Evolutionary conservation across 2,113 vertebrate species (phyloP).

Genomic region (Lophochroa leadbeateri): DNA sequence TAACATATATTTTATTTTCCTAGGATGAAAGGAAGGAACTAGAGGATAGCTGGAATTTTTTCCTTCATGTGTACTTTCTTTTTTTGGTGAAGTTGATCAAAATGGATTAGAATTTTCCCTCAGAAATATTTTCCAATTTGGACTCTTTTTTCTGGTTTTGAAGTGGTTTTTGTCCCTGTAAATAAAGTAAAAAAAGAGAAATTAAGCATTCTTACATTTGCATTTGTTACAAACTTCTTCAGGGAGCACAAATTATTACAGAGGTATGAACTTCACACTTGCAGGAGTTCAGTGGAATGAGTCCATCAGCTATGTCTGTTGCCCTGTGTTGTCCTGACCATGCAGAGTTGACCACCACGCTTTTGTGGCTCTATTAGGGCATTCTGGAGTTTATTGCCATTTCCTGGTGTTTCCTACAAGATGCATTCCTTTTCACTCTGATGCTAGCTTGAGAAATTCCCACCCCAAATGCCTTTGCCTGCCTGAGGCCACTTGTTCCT

Average conservation of each 20-base stretch:
- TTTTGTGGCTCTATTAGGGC: neutral
- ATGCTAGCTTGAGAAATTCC: neutral
- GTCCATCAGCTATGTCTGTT: neutral
- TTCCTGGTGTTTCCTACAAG: neutral
- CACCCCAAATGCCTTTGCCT: accelerated
- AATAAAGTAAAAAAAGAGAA: neutral
- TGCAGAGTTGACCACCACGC: neutral
- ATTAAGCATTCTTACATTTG: neutral
- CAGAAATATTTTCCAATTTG: neutral
- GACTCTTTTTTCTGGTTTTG: neutral
- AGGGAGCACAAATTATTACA: neutral
- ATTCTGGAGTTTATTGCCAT: neutral
- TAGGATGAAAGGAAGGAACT: neutral
- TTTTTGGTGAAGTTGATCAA: neutral
- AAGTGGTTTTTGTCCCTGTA: neutral
- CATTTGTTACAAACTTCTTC: neutral
- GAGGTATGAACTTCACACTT: neutral
- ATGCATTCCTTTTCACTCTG: neutral
- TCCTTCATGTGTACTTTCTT: neutral
- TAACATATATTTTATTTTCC: neutral
- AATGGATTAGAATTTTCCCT: neutral
- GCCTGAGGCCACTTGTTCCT: neutral
- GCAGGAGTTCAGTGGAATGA: neutral
- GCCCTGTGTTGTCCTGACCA: neutral
- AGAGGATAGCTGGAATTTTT: neutral